Evolutionary conservation across 2,888 invertebrate species (phyloP), one percentile per base, ranked within the genome.

Genomic region (Ptychoptera albimana): DNA sequence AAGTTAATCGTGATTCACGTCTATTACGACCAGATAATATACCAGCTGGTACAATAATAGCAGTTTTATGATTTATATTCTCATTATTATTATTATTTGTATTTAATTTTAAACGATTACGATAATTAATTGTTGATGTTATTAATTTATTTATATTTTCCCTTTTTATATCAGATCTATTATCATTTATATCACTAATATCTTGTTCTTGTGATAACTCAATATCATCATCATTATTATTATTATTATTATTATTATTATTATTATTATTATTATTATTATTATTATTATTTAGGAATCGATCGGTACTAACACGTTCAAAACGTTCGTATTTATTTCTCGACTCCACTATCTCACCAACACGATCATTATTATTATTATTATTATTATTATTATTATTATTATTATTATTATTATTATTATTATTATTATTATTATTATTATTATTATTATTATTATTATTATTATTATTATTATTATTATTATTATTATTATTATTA

Each of bases 401-500:
- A 36, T 29, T 43, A 37, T 46, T 43, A 45, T 46, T 47, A 49
- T 53, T 52, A 50, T 50, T 49, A 48, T 44, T 52, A 38, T 46
- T 51, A 45, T 49, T 50, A 49, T 50, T 48, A 46, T 50, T 52
- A 50, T 44, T 46, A 46, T 48, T 44, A 31, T 47, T 36, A 37
- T 46, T 48, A 12, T 23, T 14, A 39, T 44, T 47, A 30, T 47
- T 45, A 36, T 48, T 48, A 38, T 49, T 45, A 16, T 46, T 45
- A 37, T 47, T 39, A 37, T 46, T 49, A 32, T 46, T 46, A 34
- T 44, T 47, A 46, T 42, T 48, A 38, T 42, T 42, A 45, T 45
- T 45, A 49, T 52, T 49, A 52, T 55, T 55, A 52, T 14, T 39
- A 37, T 46, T 49, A 32, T 46, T 46, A 34, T 44, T 47, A 46